Evolutionary conservation across 2,888 invertebrate genomes (phyloP).

Genomic region (Luperina testacea): DNA sequence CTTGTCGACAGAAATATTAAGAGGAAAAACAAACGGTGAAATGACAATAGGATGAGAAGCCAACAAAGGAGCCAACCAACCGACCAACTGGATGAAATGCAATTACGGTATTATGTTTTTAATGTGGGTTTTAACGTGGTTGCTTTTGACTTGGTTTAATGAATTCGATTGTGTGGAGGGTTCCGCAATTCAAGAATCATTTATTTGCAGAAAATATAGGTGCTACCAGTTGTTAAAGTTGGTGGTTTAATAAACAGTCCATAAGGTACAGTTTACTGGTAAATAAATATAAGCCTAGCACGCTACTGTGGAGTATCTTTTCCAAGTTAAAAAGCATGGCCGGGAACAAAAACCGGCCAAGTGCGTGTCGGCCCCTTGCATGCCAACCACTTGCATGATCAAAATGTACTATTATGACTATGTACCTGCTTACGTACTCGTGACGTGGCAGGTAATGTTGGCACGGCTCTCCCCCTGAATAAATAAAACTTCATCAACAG

Average conservation of each 20-base stretch:
- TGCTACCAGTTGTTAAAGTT: too few species aligned
- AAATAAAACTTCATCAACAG: constrained; percentile 45
- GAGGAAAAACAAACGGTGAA: constrained; percentile 16
- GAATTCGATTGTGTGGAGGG: not conserved
- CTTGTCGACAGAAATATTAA: constrained; percentile 1
- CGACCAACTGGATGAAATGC: not conserved
- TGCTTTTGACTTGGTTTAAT: not conserved
- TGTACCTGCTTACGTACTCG: not conserved
- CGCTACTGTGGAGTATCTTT: not conserved
- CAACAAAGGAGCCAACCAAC: not conserved
- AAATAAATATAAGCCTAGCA: not conserved
- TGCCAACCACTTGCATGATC: not conserved
- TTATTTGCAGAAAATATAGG: not conserved
- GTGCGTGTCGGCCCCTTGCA: not conserved
- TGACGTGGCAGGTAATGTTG: not conserved
- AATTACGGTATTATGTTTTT: constrained; percentile 6
- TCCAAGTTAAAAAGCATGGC: not conserved
- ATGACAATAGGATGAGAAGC: constrained; percentile 7
- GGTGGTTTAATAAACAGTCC: too few species aligned
- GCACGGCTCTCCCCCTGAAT: constrained; percentile 24
- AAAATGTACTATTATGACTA: not conserved
- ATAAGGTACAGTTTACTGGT: not conserved
- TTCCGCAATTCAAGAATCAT: not conserved
- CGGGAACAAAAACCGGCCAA: not conserved
- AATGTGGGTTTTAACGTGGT: not conserved